These are phyloP conservation scores for Amphipyra tragopoginis DNA, from an alignment of 2,888 invertebrate species.

Conservation along the genomic window DNA sequence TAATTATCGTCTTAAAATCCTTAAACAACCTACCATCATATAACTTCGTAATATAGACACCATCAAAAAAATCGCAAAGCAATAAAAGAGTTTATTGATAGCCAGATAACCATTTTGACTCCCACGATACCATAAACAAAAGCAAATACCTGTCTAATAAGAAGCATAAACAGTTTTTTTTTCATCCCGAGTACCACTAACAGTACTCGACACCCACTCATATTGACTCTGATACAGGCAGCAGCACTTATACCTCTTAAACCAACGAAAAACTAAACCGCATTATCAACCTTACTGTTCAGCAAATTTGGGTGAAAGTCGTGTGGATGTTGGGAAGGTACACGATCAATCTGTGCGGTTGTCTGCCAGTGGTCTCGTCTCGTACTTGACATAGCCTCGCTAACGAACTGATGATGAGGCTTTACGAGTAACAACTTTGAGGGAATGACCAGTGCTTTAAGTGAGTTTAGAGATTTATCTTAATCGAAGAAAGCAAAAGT, in stretches of 20 bases:
- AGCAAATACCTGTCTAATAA: conserved; percentile 74
- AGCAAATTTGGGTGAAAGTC: conserved; percentile 42
- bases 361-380: conserved; percentile 56
- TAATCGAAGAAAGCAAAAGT: conserved; percentile 26
- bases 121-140: conserved; percentile 70
- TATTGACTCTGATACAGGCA: conserved; percentile 60
- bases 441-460: conserved; percentile 59
- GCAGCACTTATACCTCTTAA: conserved; percentile 38
- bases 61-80: conserved; percentile 40
- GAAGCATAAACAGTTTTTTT: conserved; percentile 70
- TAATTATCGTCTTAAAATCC: not conserved
- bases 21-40: conserved; percentile 12
- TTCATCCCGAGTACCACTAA: conserved; percentile 70
- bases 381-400: conserved; percentile 75
- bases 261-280: not conserved
- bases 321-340: conserved; percentile 20
- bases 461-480: conserved; percentile 14
- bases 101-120: conserved; percentile 55
- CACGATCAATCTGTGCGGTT: conserved; percentile 47
- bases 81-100: conserved; percentile 47
- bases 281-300: conserved; percentile 33
- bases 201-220: conserved; percentile 77
- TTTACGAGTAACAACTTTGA: conserved; percentile 63
- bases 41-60: conserved; percentile 26
- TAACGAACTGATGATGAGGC: conserved; percentile 76